Conservation (phyloP, 92 coral and sea anemone species). For the Epizoanthus fatuus region DNA sequence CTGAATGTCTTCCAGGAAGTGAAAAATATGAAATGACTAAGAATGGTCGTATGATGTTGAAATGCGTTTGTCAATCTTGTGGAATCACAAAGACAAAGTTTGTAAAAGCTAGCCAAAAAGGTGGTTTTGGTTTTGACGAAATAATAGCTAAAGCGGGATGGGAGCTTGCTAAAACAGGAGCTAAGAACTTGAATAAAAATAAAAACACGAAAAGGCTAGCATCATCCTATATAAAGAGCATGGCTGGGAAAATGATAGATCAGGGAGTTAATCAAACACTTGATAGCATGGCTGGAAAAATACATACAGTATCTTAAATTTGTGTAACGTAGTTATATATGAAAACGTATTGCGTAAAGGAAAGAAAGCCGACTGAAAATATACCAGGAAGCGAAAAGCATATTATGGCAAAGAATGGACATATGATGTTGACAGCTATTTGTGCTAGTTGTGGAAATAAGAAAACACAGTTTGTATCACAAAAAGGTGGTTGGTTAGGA, state of each 20-base stretch:
- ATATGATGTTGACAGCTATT: not conserved
- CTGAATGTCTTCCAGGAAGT: too few relatives aligned
- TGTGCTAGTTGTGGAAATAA: not conserved
- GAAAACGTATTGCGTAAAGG: slow-evolving; percentile 7
- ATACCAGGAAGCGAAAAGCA: not conserved
- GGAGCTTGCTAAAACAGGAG: not conserved
- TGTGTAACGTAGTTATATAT: not conserved
- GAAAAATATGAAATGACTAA: too few relatives aligned
- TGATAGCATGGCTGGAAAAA: not conserved
- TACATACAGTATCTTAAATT: not conserved
- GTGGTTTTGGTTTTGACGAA: not conserved
- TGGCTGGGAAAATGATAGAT: not conserved
- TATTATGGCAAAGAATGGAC: not conserved
- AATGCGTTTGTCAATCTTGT: too few relatives aligned
- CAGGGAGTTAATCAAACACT: not conserved
- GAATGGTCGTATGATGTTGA: too few relatives aligned
- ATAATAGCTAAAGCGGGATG: not conserved
- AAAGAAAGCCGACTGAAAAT: not conserved
- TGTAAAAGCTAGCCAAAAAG: too few relatives aligned
- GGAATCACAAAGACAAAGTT: too few relatives aligned
- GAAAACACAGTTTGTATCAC: not conserved
- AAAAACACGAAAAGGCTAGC: not conserved
- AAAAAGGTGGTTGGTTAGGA: not conserved
- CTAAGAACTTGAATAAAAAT: not conserved
- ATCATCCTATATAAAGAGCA: not conserved